Percentiles rank a stretch among this genome's conserved stretches.
Conservation (phyloP, 2,888 invertebrate genomes). For the Cantharis rustica region DNA sequence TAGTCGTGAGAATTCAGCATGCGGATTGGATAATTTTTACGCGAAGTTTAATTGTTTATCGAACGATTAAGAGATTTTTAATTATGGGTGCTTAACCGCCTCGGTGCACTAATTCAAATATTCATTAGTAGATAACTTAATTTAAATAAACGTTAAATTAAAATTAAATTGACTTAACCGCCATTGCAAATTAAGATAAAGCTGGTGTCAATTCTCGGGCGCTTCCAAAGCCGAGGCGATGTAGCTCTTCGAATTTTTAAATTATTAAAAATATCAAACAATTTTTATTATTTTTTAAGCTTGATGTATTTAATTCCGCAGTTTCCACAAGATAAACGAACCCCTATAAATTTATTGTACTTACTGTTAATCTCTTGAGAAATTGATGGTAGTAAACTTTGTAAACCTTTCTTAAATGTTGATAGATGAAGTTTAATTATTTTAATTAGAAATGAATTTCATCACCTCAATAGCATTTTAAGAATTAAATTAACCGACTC, state of each 20-base stretch:
- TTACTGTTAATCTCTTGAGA: slow-evolving; percentile 1
- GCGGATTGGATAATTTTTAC: neutral
- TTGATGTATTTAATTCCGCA: slow-evolving; percentile 2
- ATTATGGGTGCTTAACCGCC: neutral
- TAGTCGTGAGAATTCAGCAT: neutral
- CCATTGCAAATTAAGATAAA: neutral
- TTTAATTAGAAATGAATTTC: slow-evolving; percentile 21
- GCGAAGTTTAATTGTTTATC: neutral
- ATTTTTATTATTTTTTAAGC: neutral
- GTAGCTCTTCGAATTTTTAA: neutral
- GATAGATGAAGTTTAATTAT: slow-evolving; percentile 23
- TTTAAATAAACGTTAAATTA: neutral
- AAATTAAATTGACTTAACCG: neutral
- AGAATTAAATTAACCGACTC: neutral
- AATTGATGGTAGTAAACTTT: slow-evolving; percentile 1
- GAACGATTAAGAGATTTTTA: neutral
- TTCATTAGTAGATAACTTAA: neutral
- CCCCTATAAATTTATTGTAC: slow-evolving; percentile 1
- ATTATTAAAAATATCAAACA: neutral
- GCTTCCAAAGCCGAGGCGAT: neutral
- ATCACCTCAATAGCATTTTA: slow-evolving; percentile 1
- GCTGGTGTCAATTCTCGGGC: neutral
- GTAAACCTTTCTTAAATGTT: slow-evolving; percentile 10
- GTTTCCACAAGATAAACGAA: neutral
- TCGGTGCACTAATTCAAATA: neutral